Evolutionary conservation across 2,888 invertebrate genomes (phyloP).

Genomic region (Napeogenes sylphis): DNA sequence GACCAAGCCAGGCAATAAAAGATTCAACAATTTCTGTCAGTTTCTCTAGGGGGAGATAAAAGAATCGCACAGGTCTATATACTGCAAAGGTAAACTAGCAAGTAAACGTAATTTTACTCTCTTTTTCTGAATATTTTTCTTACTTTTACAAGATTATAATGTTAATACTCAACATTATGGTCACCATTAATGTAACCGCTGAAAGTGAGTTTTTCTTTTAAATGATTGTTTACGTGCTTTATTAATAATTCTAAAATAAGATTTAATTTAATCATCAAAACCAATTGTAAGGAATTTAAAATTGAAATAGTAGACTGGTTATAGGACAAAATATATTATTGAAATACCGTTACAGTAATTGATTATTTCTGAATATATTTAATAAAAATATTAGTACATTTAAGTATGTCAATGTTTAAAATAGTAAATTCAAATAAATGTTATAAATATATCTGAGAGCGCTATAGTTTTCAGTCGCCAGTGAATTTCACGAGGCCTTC

Average conservation of each 20-base stretch:
- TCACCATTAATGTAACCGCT: no score
- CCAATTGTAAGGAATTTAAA: no score
- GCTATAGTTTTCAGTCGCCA: conserved; percentile 7
- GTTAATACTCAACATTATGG: background rate
- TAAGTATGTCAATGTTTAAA: no score
- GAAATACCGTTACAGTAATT: no score
- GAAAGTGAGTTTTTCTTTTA: no score
- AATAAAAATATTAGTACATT: no score
- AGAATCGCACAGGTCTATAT: conserved; percentile 16
- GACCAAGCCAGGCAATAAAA: conserved; percentile 22
- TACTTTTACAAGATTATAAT: background rate
- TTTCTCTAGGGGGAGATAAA: conserved; percentile 25
- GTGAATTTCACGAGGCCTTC: conserved; percentile 15
- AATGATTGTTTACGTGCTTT: no score
- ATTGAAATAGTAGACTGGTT: no score
- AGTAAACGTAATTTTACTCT: background rate
- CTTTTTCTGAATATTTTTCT: background rate
- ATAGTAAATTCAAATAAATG: background rate
- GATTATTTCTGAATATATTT: no score
- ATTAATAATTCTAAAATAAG: no score
- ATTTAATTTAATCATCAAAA: no score
- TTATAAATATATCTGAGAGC: background rate
- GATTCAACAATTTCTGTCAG: conserved; percentile 25
- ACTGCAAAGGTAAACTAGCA: conserved; percentile 11
- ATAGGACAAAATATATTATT: no score